phyloP scores from a whole-genome alignment of 2,797 vertebrate genomes.

The Protonibea diacanthus region DNA sequence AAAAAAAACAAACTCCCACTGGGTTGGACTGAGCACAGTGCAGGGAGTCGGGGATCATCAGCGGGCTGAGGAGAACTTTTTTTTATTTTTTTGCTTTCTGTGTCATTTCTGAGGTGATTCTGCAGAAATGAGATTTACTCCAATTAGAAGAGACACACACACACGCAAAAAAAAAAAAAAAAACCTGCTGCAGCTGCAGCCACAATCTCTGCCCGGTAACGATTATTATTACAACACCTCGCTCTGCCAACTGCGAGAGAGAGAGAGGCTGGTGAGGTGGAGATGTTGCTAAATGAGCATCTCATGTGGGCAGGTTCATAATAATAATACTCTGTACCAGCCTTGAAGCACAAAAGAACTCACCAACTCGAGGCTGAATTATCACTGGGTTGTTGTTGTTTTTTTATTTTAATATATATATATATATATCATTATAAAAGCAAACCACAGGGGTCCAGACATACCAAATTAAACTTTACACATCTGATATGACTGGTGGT shows the following conservation, averaged over 20 bases:
- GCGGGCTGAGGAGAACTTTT: slow-evolving; percentile 21
- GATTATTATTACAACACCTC: not conserved
- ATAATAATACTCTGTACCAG: not conserved
- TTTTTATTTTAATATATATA: not conserved
- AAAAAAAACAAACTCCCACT: slow-evolving; percentile 43
- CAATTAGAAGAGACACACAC: slow-evolving; percentile 17
- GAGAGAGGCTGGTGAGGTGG: not conserved
- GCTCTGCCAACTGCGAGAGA: not conserved
- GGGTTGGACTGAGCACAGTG: slow-evolving; percentile 64
- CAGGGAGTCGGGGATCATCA: slow-evolving; percentile 39
- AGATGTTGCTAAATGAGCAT: slow-evolving; percentile 17
- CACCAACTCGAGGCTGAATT: not conserved
- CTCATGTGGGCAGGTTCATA: slow-evolving; percentile 6
- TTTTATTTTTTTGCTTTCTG: slow-evolving; percentile 2
- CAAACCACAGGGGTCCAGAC: slow-evolving; percentile 27
- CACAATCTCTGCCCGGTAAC: not conserved
- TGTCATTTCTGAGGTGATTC: slow-evolving; percentile 1
- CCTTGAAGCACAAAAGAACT: not conserved
- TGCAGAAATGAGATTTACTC: slow-evolving; percentile 28
- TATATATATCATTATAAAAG: slow-evolving; percentile 55
- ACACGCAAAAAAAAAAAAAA: not conserved
- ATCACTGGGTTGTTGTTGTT: not conserved
- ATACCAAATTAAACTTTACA: slow-evolving; percentile 46
- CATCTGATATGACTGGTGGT: slow-evolving; percentile 54
- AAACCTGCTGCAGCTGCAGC: not conserved